Conservation (phyloP, 2,113 vertebrate species). For the Podocnemis expansa region DNA sequence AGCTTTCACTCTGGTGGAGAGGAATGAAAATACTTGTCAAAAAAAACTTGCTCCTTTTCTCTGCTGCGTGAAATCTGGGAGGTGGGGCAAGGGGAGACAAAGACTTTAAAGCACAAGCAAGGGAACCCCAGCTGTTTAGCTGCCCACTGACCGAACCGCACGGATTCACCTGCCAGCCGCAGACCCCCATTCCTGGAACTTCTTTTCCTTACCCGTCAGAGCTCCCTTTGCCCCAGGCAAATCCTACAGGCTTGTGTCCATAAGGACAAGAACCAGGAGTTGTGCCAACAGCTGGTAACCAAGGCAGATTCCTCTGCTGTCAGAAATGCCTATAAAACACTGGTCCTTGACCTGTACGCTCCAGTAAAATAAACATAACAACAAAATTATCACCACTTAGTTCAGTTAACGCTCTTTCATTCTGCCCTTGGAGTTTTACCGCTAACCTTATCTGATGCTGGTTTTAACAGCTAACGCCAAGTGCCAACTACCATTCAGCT, state of each 20-base stretch:
- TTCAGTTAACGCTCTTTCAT: not conserved
- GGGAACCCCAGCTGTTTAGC: too few relatives aligned
- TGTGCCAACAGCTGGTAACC: not conserved
- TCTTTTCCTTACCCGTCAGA: not conserved
- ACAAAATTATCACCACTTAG: not conserved
- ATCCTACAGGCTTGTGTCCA: not conserved
- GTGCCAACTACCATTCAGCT: not conserved
- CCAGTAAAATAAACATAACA: conserved; percentile 7
- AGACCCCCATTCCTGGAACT: not conserved
- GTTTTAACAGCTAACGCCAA: conserved; percentile 27
- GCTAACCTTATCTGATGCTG: not conserved
- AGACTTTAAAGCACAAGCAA: too few relatives aligned
- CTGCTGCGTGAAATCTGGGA: too few relatives aligned
- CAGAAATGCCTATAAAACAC: not conserved
- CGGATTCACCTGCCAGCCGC: too few relatives aligned
- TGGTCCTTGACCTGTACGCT: not conserved
- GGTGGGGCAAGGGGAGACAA: too few relatives aligned
- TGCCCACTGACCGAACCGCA: not conserved
- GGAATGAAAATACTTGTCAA: too few relatives aligned
- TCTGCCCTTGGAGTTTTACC: not conserved
- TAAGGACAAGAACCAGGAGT: not conserved
- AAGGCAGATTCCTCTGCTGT: not conserved
- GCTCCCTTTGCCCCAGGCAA: not conserved
- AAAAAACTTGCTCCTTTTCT: too few relatives aligned
- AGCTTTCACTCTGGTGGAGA: too few relatives aligned